Percentiles rank a stretch among this genome's conserved stretches.
Conservation (phyloP, 2,797 vertebrate genomes). For the Phylloscopus collybita region DNA sequence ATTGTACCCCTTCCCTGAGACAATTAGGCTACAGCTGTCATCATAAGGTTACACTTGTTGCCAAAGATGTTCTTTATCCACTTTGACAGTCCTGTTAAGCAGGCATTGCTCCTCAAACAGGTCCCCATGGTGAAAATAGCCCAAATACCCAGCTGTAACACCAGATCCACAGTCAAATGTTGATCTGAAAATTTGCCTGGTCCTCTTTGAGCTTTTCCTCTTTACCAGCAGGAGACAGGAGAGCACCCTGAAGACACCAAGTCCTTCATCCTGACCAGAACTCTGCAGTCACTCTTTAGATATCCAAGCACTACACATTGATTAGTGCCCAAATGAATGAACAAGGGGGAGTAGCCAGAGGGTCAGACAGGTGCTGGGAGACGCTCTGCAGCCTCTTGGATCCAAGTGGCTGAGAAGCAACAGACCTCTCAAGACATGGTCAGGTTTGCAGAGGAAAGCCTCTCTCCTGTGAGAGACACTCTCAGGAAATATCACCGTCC, state of each 20-base stretch:
- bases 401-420: not conserved
- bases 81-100: not conserved
- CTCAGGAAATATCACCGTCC: not conserved
- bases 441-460: not conserved
- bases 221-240: not conserved
- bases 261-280: not conserved
- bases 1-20: not conserved
- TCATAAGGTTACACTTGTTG: not conserved
- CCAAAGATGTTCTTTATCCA: not conserved
- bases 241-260: not conserved
- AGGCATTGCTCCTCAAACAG: not conserved
- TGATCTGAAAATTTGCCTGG: not conserved
- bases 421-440: not conserved
- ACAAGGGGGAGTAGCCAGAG: not conserved
- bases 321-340: not conserved
- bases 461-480: fast-evolving
- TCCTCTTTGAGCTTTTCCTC: not conserved
- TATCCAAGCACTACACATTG: not conserved
- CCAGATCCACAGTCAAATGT: not conserved
- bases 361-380: not conserved
- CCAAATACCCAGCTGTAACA: not conserved
- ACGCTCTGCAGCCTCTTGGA: not conserved
- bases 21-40: not conserved
- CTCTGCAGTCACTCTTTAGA: not conserved
- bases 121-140: not conserved